phyloP scores from a whole-genome alignment of 2,888 invertebrate species.

The Hesperia comma region DNA sequence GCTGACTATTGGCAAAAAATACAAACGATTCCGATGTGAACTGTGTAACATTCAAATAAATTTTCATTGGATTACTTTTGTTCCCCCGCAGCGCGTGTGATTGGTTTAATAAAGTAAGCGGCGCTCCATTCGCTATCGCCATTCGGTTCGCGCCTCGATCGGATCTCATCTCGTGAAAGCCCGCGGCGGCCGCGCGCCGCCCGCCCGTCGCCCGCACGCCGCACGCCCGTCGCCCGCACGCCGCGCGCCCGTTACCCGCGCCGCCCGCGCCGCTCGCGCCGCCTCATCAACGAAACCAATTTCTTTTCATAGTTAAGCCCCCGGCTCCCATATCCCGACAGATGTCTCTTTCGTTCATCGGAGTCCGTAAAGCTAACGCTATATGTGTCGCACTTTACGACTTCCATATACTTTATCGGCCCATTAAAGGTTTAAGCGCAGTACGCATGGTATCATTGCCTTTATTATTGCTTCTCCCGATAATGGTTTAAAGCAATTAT shows the following conservation, averaged over 20 bases:
- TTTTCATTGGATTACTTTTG: slow-evolving; percentile 10
- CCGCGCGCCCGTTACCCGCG: neutral
- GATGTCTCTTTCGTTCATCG: slow-evolving; percentile 25
- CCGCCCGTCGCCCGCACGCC: neutral
- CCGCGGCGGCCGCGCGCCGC: slow-evolving; percentile 32
- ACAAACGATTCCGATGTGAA: slow-evolving; percentile 1
- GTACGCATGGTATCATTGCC: slow-evolving; percentile 5
- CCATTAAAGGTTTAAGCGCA: slow-evolving; percentile 27
- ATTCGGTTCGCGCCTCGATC: slow-evolving; percentile 48
- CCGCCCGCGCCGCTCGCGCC: neutral
- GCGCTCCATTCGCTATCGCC: slow-evolving; percentile 42
- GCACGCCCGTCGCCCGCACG: slow-evolving; percentile 19
- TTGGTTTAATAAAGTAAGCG: slow-evolving; percentile 42
- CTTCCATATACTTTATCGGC: slow-evolving; percentile 28
- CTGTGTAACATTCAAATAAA: slow-evolving; percentile 13
- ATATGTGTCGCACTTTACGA: slow-evolving; percentile 27
- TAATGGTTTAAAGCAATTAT: slow-evolving; percentile 2
- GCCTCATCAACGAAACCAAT: slow-evolving; percentile 16
- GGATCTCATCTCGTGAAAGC: slow-evolving; percentile 50
- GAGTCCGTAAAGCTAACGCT: slow-evolving; percentile 16
- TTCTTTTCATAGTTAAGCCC: slow-evolving; percentile 26
- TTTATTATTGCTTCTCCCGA: slow-evolving; percentile 14
- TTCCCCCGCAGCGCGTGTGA: slow-evolving; percentile 9
- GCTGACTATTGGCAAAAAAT: neutral
- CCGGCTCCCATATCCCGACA: slow-evolving; percentile 22